These are phyloP conservation scores for Tryphoninae sp. DNA, from an alignment of 2,888 invertebrate genomes.

Conservation along the genomic window DNA sequence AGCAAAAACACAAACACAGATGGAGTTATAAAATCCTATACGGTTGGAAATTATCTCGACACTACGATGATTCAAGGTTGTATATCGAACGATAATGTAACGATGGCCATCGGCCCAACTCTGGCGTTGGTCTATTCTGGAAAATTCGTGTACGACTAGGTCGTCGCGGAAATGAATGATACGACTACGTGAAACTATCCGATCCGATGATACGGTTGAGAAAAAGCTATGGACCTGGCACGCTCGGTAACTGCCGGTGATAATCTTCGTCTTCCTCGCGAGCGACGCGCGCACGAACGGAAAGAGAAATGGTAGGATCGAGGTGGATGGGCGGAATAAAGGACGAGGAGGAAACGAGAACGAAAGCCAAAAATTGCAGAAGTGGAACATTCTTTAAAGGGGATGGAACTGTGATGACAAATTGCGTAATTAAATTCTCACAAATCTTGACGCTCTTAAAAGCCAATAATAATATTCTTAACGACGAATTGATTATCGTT, in stretches of 20 bases:
- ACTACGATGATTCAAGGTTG: too few species aligned
- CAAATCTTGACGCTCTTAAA: too few species aligned
- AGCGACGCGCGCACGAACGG: constrained; percentile 14
- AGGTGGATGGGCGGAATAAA: not conserved
- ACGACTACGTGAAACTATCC: constrained; percentile 42
- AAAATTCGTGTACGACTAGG: constrained; percentile 25
- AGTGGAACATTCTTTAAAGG: constrained; percentile 32
- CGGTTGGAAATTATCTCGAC: not conserved
- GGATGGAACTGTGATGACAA: constrained; percentile 4
- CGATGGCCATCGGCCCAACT: constrained; percentile 25
- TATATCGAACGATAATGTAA: constrained; percentile 30
- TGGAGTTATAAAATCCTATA: not conserved
- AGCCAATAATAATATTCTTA: not conserved
- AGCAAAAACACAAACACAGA: not conserved
- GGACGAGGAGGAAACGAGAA: constrained; percentile 13
- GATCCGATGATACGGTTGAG: constrained; percentile 39
- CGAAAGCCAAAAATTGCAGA: constrained; percentile 27
- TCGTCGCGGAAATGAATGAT: constrained; percentile 44
- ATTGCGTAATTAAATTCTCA: too few species aligned
- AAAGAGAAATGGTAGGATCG: not conserved
- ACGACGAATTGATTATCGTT: not conserved
- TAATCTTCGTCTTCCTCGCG: constrained; percentile 38
- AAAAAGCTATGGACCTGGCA: constrained; percentile 52
- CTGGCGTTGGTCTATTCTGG: constrained; percentile 18
- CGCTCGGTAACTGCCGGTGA: constrained; percentile 50